Evolutionary conservation across 2,888 invertebrate species (phyloP), one percentile per base, ranked within the genome.

Genomic region (Drosophila phalerata): DNA sequence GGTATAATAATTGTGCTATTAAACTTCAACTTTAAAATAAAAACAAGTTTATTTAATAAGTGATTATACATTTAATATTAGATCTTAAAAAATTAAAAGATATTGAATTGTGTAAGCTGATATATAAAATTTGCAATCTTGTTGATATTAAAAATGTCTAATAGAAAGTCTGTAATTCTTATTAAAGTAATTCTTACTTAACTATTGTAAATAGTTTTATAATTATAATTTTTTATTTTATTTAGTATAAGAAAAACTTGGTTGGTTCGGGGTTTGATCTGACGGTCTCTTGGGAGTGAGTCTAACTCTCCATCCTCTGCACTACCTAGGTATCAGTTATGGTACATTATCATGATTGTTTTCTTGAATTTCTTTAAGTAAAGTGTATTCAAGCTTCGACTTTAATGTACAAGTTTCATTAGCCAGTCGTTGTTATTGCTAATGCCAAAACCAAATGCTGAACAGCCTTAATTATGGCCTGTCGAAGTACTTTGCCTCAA

Each of bases 381-480:
- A 45, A 69, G 75, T 6, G 78, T 60, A 73, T 75, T 17, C 17
- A 2, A 3, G 10, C 2, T 60, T 55, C 76, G 63, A 28, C 51
- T 28, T 25, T 1, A 3, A n/a, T 4, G 6, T 25, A 9, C 11
- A 11, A 1, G 17, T 11, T 19, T 19, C 10, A 8, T 15, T 6
- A 15, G 19, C 5, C 22, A 38, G 32, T 42, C 49, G 34, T 73
- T 38, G 60, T 43, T 69, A 34, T 65, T 57, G 66, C 65, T 60
- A 42, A 67, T 69, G 78, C 69, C 84, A 47, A 43, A 76, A 52
- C 62, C 81, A 74, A 81, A 84, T 69, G 81, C 69, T 73, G 53
- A 68, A 47, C 65, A 63, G 61, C 77, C 71, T 63, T 83, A 83
- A 83, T 83, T 88, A 83, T 79, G 69, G 79, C 73, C 57, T 63